A percentile compares a stretch with the other conserved stretches of the same genome.
These are phyloP conservation scores for Chirona hameri DNA, from an alignment of 2,888 invertebrate genomes.

Conservation along the genomic window DNA sequence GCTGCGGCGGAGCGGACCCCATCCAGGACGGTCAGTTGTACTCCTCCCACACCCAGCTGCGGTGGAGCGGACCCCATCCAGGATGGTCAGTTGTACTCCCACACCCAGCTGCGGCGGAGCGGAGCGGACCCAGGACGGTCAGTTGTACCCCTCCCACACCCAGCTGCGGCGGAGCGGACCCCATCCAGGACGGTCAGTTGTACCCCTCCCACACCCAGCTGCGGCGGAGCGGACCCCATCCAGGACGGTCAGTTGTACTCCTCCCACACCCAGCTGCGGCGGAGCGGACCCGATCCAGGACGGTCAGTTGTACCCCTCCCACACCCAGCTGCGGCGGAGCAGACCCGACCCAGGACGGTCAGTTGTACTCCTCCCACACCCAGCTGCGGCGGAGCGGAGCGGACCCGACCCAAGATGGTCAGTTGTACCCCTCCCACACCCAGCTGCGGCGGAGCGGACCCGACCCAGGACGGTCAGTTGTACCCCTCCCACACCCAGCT, in stretches of 20 bases:
- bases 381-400: neutral
- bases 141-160: slow-evolving; percentile 9
- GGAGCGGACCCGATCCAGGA: neutral
- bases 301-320: neutral
- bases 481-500: slow-evolving; percentile 6
- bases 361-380: slow-evolving; percentile 13
- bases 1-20: neutral
- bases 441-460: neutral
- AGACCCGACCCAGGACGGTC: neutral
- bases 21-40: too few species aligned
- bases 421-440: slow-evolving; percentile 9
- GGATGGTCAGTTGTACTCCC: too few species aligned
- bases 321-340: neutral
- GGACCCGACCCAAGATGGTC: too few species aligned
- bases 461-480: neutral
- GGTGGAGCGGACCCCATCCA: neutral
- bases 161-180: neutral
- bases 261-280: neutral
- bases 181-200: too few species aligned
- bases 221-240: neutral
- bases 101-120: neutral
- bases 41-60: slow-evolving; percentile 14
- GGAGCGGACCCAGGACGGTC: too few species aligned
- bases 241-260: too few species aligned
- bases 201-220: slow-evolving; percentile 6